Conservation (phyloP, 53 echinoderm and acorn worm species). For the Mesocentrotus franciscanus region DNA sequence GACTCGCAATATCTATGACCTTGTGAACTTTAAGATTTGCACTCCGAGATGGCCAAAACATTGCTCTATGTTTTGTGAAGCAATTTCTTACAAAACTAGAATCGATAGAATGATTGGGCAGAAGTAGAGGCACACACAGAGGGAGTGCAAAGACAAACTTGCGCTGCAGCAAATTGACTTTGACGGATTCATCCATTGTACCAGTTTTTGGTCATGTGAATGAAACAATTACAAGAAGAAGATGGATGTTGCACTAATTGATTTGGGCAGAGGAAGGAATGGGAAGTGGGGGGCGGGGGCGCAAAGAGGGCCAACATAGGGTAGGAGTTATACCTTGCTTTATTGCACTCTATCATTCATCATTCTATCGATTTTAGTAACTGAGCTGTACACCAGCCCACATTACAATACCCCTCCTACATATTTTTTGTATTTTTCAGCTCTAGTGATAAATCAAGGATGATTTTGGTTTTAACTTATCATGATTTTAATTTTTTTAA, state of each 20-base stretch:
- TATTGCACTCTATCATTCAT: not conserved
- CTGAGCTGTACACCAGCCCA: not conserved
- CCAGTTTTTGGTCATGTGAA: not conserved
- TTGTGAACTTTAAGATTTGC: not conserved
- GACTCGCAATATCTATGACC: not conserved
- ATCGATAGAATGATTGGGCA: slow-evolving; percentile 21
- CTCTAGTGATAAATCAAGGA: no score
- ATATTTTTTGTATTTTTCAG: no score
- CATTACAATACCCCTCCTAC: not conserved
- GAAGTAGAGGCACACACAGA: not conserved
- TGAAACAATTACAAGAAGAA: not conserved
- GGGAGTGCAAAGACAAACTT: not conserved
- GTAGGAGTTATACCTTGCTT: not conserved
- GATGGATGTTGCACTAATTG: not conserved
- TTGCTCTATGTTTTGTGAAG: slow-evolving; percentile 62
- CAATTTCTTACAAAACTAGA: slow-evolving; percentile 55
- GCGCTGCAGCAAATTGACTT: not conserved
- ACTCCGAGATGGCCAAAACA: not conserved
- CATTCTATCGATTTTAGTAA: slow-evolving; percentile 42
- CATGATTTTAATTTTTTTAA: no score
- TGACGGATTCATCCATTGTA: not conserved
- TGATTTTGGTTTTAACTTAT: no score
- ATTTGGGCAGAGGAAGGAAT: not conserved
- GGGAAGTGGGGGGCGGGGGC: not conserved
- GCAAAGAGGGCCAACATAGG: not conserved